Evolutionary conservation across 2,888 invertebrate species (phyloP).

Genomic region (Ecliptopera silaceata): DNA sequence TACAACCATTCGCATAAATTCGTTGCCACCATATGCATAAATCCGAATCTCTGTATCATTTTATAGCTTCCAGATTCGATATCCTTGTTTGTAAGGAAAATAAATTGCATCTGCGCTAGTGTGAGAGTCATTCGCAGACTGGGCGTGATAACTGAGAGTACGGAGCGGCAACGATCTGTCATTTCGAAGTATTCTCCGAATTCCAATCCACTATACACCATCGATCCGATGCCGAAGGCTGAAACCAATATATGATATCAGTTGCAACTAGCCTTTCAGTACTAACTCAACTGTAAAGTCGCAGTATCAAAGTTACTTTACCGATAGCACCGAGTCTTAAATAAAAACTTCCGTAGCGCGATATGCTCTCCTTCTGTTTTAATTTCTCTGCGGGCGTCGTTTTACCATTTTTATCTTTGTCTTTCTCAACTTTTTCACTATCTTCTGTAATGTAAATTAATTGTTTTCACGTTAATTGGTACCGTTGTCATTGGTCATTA

Average conservation of each 20-base stretch:
- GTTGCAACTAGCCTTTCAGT: conserved; percentile 15
- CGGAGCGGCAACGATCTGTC: conserved; percentile 85
- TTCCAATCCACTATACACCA: conserved; percentile 88
- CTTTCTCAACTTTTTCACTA: conserved; percentile 60
- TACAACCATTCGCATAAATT: conserved; percentile 97
- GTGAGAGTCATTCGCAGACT: conserved; percentile 92
- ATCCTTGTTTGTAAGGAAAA: conserved; percentile 93
- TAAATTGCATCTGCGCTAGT: conserved; percentile 95
- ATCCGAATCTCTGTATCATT: conserved; percentile 91
- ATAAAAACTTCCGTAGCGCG: conserved; percentile 93
- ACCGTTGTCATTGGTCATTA: conserved; percentile 46
- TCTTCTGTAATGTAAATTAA: conserved; percentile 55
- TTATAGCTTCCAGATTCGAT: conserved; percentile 85
- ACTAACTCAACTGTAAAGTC: conserved; percentile 16
- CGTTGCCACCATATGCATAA: conserved; percentile 97
- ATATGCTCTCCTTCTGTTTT: conserved; percentile 68
- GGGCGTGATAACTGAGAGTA: conserved; percentile 90
- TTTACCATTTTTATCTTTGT: conserved; percentile 56
- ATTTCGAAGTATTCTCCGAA: conserved; percentile 90
- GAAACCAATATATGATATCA: conserved; percentile 34
- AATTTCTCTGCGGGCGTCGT: conserved; percentile 59
- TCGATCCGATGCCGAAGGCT: conserved; percentile 85
- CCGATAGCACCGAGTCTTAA: conserved; percentile 92
- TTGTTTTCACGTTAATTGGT: conserved; percentile 36
- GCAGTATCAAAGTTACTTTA: conserved; percentile 53